phyloP scores from a whole-genome alignment of 2,888 invertebrate genomes.

The Ennomos fuscantarius region DNA sequence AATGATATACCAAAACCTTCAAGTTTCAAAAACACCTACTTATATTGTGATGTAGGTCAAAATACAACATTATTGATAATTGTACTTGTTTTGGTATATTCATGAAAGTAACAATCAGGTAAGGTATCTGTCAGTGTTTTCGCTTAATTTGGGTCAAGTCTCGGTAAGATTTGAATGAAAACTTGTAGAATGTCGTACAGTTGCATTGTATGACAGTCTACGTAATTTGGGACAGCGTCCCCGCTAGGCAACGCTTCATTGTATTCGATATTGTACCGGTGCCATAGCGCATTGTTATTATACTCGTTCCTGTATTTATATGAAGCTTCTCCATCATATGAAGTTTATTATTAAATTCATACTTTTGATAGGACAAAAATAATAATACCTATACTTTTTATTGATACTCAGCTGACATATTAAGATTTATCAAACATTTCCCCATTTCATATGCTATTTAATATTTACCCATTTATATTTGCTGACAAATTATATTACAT shows the following conservation, averaged over 20 bases:
- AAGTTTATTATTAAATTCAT: conserved; percentile 42
- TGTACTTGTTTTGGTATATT: conserved; percentile 59
- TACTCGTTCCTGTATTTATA: conserved; percentile 49
- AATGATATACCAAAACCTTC: conserved; percentile 68
- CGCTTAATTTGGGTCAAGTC: conserved; percentile 70
- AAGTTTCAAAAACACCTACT: conserved; percentile 21
- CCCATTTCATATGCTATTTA: conserved; percentile 24
- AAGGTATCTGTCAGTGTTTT: conserved; percentile 75
- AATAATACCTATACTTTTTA: conserved; percentile 18
- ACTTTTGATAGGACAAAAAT: conserved; percentile 25
- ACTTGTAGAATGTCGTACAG: conserved; percentile 56
- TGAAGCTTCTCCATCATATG: conserved; percentile 66
- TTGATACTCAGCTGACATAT: conserved; percentile 30
- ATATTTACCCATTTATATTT: conserved; percentile 36
- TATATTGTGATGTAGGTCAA: conserved; percentile 7
- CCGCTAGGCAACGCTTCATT: conserved; percentile 68
- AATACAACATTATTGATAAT: neutral
- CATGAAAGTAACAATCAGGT: conserved; percentile 61
- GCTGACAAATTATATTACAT: conserved; percentile 51
- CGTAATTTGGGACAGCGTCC: conserved; percentile 49
- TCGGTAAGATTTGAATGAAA: conserved; percentile 54
- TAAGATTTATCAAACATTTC: conserved; percentile 20
- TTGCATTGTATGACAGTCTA: conserved; percentile 53
- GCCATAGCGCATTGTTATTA: conserved; percentile 67
- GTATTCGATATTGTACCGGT: conserved; percentile 73